phyloP scores from a whole-genome alignment of 2,113 vertebrate species.

The Pyxicephalus adspersus region DNA sequence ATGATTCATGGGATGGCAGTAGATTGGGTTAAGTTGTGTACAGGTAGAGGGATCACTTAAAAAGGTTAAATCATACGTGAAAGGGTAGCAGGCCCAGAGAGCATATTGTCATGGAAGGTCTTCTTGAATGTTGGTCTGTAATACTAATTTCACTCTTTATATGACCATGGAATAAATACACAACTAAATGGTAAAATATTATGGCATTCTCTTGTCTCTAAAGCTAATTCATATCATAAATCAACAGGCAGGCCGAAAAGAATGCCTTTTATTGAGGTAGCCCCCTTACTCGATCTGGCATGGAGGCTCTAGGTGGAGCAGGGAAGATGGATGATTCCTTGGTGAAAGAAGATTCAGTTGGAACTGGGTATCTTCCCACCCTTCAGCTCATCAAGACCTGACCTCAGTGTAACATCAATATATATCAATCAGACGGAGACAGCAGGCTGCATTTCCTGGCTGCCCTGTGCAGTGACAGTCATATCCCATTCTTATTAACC shows the following conservation, averaged over 20 bases:
- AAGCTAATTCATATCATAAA: constrained; percentile 17
- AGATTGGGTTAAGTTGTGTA: too few relatives aligned
- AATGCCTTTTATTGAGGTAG: background rate
- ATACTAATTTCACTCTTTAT: too few relatives aligned
- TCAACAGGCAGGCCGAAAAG: constrained; percentile 1
- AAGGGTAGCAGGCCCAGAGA: too few relatives aligned
- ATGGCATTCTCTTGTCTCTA: background rate
- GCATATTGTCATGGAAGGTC: too few relatives aligned
- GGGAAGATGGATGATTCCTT: constrained; percentile 13
- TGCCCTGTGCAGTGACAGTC: constrained; percentile 31
- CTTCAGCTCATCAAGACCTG: constrained; percentile 37
- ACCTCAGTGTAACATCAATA: constrained; percentile 46
- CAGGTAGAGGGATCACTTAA: too few relatives aligned
- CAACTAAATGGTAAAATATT: too few relatives aligned
- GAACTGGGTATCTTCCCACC: constrained; percentile 13
- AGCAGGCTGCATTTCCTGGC: constrained; percentile 27
- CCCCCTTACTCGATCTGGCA: background rate
- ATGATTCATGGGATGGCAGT: too few relatives aligned
- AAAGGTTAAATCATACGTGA: too few relatives aligned
- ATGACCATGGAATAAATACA: too few relatives aligned
- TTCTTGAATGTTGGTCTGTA: too few relatives aligned
- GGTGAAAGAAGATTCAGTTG: background rate
- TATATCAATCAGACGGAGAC: constrained; percentile 42
- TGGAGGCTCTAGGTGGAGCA: background rate
- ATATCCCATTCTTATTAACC: constrained; percentile 45